Percentiles rank a stretch among this genome's conserved stretches.
Conservation (phyloP, 2,797 vertebrate species). For the Caiman crocodilus region DNA sequence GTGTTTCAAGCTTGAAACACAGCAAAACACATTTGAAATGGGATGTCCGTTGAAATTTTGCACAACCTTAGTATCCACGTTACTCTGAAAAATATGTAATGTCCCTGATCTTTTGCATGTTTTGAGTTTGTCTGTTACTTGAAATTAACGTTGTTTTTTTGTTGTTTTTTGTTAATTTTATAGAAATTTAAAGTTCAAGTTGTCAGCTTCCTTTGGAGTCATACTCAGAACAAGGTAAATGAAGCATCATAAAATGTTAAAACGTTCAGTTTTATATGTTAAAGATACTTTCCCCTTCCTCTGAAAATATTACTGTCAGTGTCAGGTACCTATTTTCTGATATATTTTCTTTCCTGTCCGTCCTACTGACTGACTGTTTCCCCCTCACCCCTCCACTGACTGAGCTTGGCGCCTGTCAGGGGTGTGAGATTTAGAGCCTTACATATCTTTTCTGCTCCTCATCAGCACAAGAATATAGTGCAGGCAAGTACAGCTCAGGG, state of each 20-base stretch:
- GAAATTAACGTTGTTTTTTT: neutral
- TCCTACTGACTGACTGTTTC: neutral
- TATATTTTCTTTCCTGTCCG: neutral
- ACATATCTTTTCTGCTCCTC: neutral
- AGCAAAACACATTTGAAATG: too few species aligned
- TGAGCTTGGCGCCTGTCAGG: neutral
- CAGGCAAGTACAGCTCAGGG: too few species aligned
- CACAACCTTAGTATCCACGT: neutral
- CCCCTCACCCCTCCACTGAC: neutral
- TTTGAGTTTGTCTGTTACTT: neutral
- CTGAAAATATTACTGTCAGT: neutral
- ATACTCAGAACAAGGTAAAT: conserved; percentile 87
- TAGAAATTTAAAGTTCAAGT: conserved; percentile 92
- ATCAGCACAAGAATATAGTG: neutral
- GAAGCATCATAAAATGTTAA: neutral
- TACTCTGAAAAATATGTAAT: neutral
- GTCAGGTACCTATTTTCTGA: neutral
- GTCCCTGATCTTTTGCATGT: neutral
- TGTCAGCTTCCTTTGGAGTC: conserved; percentile 91
- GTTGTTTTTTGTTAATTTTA: conserved; percentile 46
- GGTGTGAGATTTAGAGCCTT: neutral
- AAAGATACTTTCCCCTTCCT: neutral
- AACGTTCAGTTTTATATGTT: neutral
- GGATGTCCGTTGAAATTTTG: too few species aligned
- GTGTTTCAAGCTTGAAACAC: too few species aligned